A percentile compares a stretch with the other conserved stretches of the same genome.
phyloP scores from a whole-genome alignment of 2,113 vertebrate genomes.

The Dipodomys ordii region DNA sequence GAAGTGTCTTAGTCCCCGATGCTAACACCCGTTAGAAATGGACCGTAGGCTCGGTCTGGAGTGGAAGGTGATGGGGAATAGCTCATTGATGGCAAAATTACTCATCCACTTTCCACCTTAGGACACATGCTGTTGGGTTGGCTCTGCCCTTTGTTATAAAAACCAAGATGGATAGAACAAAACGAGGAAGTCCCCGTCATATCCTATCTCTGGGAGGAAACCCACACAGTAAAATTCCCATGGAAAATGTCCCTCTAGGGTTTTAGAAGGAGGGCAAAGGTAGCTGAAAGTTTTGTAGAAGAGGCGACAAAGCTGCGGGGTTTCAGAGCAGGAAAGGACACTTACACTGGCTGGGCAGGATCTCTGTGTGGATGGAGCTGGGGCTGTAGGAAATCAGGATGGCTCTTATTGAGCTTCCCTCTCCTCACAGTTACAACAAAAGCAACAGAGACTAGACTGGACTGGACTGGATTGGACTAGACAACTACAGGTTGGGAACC shows the following conservation, averaged over 20 bases:
- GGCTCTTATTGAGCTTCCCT: too few species aligned
- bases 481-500: background rate
- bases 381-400: background rate
- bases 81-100: background rate
- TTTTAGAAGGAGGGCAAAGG: slow-evolving; percentile 68
- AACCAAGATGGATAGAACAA: slow-evolving; percentile 72
- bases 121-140: background rate
- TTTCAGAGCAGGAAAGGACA: background rate
- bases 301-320: background rate
- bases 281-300: slow-evolving; percentile 20
- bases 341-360: too few species aligned
- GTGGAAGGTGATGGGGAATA: background rate
- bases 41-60: background rate
- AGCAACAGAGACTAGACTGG: background rate
- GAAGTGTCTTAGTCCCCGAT: background rate
- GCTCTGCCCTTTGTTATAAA: slow-evolving; percentile 61
- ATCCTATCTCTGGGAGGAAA: slow-evolving; percentile 65
- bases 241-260: slow-evolving; percentile 7
- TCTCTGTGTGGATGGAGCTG: too few species aligned
- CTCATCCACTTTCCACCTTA: background rate
- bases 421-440: background rate
- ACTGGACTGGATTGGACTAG: too few species aligned
- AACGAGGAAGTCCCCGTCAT: slow-evolving; percentile 77
- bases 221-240: slow-evolving; percentile 26
- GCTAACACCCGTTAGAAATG: background rate